A percentile compares a stretch with the other conserved stretches of the same genome.
Conservation (phyloP, 2,888 invertebrate genomes). For the Neoitamus cyanurus region DNA sequence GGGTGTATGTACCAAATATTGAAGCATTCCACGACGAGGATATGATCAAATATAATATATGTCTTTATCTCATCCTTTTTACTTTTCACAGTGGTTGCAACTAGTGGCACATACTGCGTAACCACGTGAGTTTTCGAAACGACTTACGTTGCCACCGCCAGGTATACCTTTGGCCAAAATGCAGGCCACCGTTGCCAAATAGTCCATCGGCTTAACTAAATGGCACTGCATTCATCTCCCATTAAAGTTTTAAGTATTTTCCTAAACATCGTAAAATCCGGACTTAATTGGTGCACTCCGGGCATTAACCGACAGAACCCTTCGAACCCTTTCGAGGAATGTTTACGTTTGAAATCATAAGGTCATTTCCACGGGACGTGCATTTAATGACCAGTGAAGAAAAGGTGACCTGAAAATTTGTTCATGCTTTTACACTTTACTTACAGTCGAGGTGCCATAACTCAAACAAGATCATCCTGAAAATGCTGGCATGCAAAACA, state of each 20-base stretch:
- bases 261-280: background rate
- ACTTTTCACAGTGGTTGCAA: background rate
- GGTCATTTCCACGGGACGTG: background rate
- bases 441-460: background rate
- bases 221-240: background rate
- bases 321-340: constrained; percentile 20
- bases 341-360: constrained; percentile 26
- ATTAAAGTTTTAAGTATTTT: constrained; percentile 5
- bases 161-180: background rate
- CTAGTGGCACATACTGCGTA: background rate
- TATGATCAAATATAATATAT: too few relatives aligned
- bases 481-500: background rate
- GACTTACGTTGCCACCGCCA: too few relatives aligned
- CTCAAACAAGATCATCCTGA: background rate
- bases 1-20: too few relatives aligned
- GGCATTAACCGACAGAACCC: background rate
- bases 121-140: background rate
- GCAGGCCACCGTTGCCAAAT: background rate
- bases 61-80: too few relatives aligned
- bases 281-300: background rate
- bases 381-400: background rate
- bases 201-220: background rate
- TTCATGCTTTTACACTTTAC: too few relatives aligned
- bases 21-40: too few relatives aligned
- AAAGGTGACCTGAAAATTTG: background rate